A percentile compares a stretch with the other conserved stretches of the same genome.
These are phyloP conservation scores for Myotis pilosus DNA, from an alignment of 2,797 vertebrate genomes.

Conservation along the genomic window DNA sequence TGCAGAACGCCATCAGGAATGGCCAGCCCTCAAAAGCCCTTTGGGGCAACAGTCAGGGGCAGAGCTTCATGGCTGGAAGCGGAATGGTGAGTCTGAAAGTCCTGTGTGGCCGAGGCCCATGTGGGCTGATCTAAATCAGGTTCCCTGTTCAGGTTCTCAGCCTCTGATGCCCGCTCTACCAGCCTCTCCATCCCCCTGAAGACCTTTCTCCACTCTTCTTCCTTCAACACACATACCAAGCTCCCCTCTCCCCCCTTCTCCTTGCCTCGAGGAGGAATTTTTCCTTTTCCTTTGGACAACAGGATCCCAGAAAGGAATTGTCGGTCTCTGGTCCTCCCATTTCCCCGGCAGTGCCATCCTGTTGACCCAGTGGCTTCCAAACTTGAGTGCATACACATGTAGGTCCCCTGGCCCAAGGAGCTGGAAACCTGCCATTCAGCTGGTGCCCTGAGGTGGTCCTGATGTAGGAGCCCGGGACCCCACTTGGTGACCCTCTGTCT, in stretches of 20 bases:
- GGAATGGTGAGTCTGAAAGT: accelerated
- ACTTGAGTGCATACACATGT: neutral
- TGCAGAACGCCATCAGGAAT: neutral
- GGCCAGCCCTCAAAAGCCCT: neutral
- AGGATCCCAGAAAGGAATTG: neutral
- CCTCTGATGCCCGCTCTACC: neutral
- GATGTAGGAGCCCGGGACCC: neutral
- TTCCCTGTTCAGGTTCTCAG: neutral
- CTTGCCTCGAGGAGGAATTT: neutral
- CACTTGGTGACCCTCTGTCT: neutral
- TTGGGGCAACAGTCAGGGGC: neutral
- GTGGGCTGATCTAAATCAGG: neutral
- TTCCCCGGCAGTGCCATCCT: neutral
- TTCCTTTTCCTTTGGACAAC: neutral
- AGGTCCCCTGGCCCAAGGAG: neutral
- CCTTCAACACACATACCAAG: neutral
- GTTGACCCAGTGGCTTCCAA: neutral
- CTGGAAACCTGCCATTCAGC: neutral
- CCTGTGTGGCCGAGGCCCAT: neutral
- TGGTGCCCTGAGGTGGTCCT: neutral
- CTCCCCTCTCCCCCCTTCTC: neutral
- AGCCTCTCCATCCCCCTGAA: neutral
- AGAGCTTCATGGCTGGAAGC: neutral
- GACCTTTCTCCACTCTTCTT: neutral
- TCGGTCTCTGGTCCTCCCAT: neutral